Evolutionary conservation across 2,888 invertebrate species (phyloP), one percentile per base, ranked within the genome.

Genomic region (Heliconius charithonia): DNA sequence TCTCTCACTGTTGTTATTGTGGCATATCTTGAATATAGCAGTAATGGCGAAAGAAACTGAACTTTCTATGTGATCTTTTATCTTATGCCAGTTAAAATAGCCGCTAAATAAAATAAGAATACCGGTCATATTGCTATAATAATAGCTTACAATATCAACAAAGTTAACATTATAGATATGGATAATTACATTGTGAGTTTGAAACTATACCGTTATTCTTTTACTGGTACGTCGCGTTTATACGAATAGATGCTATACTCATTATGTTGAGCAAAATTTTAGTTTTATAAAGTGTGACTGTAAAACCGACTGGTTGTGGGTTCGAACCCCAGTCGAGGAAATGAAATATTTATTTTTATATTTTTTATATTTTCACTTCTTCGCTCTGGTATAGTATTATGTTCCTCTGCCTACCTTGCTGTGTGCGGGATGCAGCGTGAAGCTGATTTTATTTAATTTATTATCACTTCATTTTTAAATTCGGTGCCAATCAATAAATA

Each of bases 41-140:
- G 41, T 69, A 69, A 69, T 69, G 41, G 41, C 41, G 19, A 70
- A 77, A 77, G 45, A 37, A 76, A 75, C 63, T 62, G 59, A 66
- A 80, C 81, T 81, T 81, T 80, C 79, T 79, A 80, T 63, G n/a
- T 66, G 41, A 3, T 69, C 69, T 69, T 45, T 9, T 37, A 56
- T 71, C 3, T 29, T 13, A 19, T 51, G 45, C 27, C 27, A 51
- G n/a, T 70, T 45, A 72, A 76, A 79, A 72, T 32, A 70, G 29
- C 25, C 22, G 51, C 70, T 74, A 76, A 70, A 69, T 12, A 41
- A 22, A 41, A 12, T 19, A 51, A 10, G 45, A 56, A 75, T 75
- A 75, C 66, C 75, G 63, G 59, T 71, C 70, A 80, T 37, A 56
- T 71, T 77, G 13, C 70, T 41, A 29, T 56, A 37, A 56, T 66